Evolutionary conservation across 2,888 invertebrate genomes (phyloP).

Genomic region (Callinectes sapidus): DNA sequence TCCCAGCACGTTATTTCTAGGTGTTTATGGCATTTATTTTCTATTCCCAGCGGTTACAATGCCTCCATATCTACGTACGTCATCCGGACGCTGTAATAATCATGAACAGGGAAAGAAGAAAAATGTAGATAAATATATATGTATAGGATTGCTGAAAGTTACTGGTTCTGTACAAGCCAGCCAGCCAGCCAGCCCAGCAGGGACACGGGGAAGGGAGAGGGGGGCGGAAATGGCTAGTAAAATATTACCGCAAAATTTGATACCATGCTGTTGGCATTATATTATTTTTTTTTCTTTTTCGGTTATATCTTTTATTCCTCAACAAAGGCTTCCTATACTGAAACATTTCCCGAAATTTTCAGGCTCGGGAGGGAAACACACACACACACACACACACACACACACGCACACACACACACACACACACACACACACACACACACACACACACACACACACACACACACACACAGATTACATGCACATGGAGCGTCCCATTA

Average conservation of each 20-base stretch:
- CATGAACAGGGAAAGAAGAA: not conserved
- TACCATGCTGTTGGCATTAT: not conserved
- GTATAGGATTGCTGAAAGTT: not conserved
- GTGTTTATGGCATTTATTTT: not conserved
- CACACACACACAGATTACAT: not conserved
- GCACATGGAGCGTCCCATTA: not conserved
- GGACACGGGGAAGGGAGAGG: not conserved
- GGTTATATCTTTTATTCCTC: not conserved
- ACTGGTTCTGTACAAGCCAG: not conserved
- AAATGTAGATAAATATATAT: not conserved
- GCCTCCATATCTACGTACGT: not conserved
- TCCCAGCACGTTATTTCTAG: not conserved
- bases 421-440: conserved; percentile 42
- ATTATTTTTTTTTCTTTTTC: not conserved
- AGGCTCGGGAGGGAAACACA: not conserved
- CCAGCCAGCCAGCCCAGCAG: not conserved
- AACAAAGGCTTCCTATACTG: not conserved
- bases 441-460: conserved; percentile 34
- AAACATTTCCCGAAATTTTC: not conserved
- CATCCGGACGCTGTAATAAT: not conserved
- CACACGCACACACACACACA: conserved; percentile 31
- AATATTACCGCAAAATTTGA: not conserved
- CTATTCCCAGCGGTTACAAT: not conserved
- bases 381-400: conserved; percentile 36
- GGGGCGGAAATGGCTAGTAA: not conserved